These are phyloP conservation scores for Oriolus oriolus DNA, from an alignment of 2,113 vertebrate genomes.

Conservation along the genomic window DNA sequence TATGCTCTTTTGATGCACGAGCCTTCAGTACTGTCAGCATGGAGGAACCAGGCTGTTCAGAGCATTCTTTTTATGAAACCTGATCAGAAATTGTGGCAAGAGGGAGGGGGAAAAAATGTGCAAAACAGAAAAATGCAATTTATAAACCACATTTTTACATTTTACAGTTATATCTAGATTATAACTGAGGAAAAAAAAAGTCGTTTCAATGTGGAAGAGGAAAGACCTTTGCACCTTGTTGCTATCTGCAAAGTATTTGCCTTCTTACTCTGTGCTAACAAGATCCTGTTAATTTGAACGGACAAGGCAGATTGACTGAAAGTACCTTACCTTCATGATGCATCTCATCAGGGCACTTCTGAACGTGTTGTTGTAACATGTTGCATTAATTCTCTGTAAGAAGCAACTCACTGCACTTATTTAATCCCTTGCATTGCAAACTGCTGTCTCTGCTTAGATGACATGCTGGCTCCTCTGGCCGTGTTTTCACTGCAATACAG, in stretches of 20 bases:
- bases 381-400: not conserved
- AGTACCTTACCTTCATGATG: not conserved
- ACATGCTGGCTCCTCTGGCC: not conserved
- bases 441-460: not conserved
- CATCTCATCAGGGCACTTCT: not conserved
- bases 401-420: not conserved
- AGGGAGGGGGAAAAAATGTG: not conserved
- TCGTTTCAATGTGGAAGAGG: not conserved
- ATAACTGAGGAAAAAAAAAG: not conserved
- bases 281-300: not conserved
- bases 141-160: not conserved
- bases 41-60: not conserved
- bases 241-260: not conserved
- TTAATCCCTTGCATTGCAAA: not conserved
- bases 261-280: not conserved
- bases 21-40: not conserved
- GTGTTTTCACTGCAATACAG: rapidly evolving
- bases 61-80: not conserved
- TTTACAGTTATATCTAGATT: not conserved
- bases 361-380: not conserved
- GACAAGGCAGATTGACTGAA: not conserved
- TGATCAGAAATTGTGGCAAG: not conserved
- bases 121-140: not conserved
- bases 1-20: not conserved
- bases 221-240: not conserved